Conservation (phyloP, 2,797 vertebrate species). For the Gymnothorax javanicus region DNA sequence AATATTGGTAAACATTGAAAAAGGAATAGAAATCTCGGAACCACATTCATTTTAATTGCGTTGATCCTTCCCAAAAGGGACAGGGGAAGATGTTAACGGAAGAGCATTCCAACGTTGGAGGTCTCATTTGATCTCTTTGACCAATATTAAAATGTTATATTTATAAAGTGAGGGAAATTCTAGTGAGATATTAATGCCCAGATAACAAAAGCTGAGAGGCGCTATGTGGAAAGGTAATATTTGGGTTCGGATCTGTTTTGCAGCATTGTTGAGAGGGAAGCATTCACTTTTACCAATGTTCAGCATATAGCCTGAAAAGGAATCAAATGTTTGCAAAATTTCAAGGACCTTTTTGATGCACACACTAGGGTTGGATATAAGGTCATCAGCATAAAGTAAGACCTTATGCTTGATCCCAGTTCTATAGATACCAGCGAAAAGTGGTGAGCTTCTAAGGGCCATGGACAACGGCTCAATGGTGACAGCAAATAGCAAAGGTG, state of each 20-base stretch:
- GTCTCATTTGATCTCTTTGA: neutral
- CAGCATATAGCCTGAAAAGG: too few species aligned
- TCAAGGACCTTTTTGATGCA: too few species aligned
- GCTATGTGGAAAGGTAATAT: neutral
- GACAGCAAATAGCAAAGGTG: too few species aligned
- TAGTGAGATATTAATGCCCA: neutral
- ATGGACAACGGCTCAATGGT: too few species aligned
- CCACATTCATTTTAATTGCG: neutral
- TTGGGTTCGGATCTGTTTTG: neutral
- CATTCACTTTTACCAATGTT: neutral
- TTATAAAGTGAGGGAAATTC: neutral
- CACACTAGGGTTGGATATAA: too few species aligned
- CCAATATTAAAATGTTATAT: neutral
- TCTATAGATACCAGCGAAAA: too few species aligned
- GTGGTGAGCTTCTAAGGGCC: too few species aligned
- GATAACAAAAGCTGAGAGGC: neutral
- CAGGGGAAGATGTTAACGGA: too few species aligned
- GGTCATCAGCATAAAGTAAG: too few species aligned
- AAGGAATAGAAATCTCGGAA: neutral
- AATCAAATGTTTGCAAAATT: too few species aligned
- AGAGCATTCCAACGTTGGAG: neutral
- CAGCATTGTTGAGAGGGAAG: neutral
- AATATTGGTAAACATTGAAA: neutral
- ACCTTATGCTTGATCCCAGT: too few species aligned
- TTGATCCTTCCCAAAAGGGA: neutral